Conservation (phyloP, 2,888 invertebrate species). For the Folsomia candida region DNA sequence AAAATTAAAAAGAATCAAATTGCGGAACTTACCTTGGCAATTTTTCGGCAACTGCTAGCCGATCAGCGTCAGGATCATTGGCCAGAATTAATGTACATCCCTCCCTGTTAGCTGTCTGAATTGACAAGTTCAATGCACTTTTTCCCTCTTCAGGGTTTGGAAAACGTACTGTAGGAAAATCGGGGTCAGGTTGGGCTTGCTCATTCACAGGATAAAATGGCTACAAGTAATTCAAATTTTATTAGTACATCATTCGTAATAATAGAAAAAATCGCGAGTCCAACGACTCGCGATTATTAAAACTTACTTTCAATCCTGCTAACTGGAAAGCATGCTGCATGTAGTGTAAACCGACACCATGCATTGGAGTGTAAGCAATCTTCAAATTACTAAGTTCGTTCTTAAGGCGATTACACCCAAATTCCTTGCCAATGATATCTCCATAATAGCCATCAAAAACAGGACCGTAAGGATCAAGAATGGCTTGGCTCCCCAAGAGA, state of each 20-base stretch:
- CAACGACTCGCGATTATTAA: neutral
- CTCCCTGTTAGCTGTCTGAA: slow-evolving; percentile 71
- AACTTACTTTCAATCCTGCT: slow-evolving; percentile 68
- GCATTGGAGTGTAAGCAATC: slow-evolving; percentile 94
- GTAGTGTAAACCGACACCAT: slow-evolving; percentile 88
- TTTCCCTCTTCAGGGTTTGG: slow-evolving; percentile 98
- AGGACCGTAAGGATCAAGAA: slow-evolving; percentile 66
- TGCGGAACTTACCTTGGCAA: slow-evolving; percentile 52
- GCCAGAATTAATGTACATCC: slow-evolving; percentile 77
- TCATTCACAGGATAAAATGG: slow-evolving; percentile 58
- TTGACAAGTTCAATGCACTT: slow-evolving; percentile 72
- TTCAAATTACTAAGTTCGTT: slow-evolving; percentile 55
- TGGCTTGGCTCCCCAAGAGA: too few species aligned
- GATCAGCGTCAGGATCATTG: slow-evolving; percentile 98
- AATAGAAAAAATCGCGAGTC: neutral
- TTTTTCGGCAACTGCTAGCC: slow-evolving; percentile 89
- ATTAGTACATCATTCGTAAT: too few species aligned
- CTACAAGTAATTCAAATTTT: neutral
- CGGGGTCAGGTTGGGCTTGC: slow-evolving; percentile 87
- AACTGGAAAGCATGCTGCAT: slow-evolving; percentile 71
- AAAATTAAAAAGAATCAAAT: neutral
- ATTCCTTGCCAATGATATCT: slow-evolving; percentile 16
- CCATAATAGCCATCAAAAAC: slow-evolving; percentile 57
- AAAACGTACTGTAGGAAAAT: slow-evolving; percentile 94
- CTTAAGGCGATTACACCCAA: slow-evolving; percentile 48